These are phyloP conservation scores for Scotopteryx bipunctaria DNA, from an alignment of 2,888 invertebrate species.

Conservation along the genomic window DNA sequence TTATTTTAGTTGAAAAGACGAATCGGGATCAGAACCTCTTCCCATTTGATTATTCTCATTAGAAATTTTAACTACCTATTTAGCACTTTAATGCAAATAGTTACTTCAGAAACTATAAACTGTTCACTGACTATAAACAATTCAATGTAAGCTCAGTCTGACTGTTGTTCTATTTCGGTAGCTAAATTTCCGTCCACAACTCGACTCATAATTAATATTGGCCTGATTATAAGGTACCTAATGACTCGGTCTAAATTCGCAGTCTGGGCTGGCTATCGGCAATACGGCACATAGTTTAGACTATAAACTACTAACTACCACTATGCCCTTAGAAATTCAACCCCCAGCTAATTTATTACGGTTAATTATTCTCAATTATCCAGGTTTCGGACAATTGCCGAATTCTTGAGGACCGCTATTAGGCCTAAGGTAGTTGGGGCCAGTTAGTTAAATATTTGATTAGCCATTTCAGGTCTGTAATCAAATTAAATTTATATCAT, in stretches of 20 bases:
- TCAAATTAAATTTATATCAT: not conserved
- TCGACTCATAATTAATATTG: conserved; percentile 43
- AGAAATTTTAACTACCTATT: too few relatives aligned
- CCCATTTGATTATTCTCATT: too few relatives aligned
- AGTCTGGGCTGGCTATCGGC: conserved; percentile 28
- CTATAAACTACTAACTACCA: conserved; percentile 39
- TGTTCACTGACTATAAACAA: too few relatives aligned
- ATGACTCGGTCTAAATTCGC: conserved; percentile 39
- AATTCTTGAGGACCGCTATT: conserved; percentile 28
- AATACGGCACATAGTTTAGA: conserved; percentile 39
- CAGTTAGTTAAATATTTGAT: conserved; percentile 7
- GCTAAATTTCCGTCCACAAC: conserved; percentile 24
- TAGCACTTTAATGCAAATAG: too few relatives aligned
- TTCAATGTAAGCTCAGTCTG: not conserved
- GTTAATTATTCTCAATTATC: conserved; percentile 30
- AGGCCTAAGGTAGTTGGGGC: conserved; percentile 10
- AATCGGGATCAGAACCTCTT: too few relatives aligned
- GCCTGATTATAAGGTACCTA: conserved; percentile 53
- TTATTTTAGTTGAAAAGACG: too few relatives aligned
- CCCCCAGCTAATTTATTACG: conserved; percentile 29
- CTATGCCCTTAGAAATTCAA: conserved; percentile 37
- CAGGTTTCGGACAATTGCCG: conserved; percentile 21
- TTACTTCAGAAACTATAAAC: too few relatives aligned
- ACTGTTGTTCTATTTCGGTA: not conserved
- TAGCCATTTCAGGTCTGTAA: not conserved